A percentile compares a stretch with the other conserved stretches of the same genome.
Evolutionary conservation across 2,797 vertebrate genomes (phyloP).

Genomic region (Chiloscyllium punctatum): DNA sequence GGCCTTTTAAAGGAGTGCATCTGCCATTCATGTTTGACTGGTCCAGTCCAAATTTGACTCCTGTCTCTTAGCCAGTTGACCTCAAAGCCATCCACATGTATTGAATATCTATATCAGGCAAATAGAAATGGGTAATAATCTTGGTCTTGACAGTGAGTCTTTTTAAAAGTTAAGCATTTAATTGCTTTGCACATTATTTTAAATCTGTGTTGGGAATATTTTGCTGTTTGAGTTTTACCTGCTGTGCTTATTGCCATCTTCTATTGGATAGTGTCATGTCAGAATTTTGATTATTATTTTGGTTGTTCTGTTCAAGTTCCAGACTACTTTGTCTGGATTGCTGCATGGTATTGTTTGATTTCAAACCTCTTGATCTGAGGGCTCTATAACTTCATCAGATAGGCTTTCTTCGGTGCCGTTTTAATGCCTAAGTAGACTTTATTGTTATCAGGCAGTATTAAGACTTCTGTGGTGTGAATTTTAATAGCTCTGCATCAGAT

Average conservation of each 20-base stretch:
- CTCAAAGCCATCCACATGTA: background rate
- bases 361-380: background rate
- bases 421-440: background rate
- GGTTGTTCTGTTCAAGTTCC: background rate
- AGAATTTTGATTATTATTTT: background rate
- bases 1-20: background rate
- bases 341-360: too few relatives aligned
- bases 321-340: background rate
- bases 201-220: background rate
- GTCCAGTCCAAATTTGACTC: background rate
- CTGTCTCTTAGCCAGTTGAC: background rate
- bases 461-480: background rate
- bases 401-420: background rate
- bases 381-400: background rate
- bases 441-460: background rate
- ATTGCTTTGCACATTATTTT: background rate
- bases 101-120: background rate
- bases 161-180: background rate
- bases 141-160: background rate
- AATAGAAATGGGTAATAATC: background rate
- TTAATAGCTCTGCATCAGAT: background rate
- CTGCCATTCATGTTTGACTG: background rate
- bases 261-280: background rate
- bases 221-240: background rate
- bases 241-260: background rate